Percentiles rank a stretch among this genome's conserved stretches.
Evolutionary conservation across 2,113 vertebrate genomes (phyloP).

Genomic region (Solea solea): DNA sequence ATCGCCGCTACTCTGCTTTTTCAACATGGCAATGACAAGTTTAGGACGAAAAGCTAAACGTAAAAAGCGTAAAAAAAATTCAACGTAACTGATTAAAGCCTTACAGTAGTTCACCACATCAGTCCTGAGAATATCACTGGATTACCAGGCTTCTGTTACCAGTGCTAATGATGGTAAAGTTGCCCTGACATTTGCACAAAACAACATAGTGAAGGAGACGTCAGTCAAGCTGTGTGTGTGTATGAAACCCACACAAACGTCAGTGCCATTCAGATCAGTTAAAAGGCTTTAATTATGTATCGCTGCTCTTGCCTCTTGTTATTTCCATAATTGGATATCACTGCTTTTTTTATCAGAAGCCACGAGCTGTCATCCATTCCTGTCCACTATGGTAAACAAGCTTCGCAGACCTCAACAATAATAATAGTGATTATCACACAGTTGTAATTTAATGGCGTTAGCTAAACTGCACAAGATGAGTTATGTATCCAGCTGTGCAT

Average conservation of each 20-base stretch:
- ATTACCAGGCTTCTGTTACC: too few species aligned
- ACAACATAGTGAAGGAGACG: neutral
- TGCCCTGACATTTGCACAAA: slow-evolving; percentile 8
- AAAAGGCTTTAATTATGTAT: slow-evolving; percentile 18
- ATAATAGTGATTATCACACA: neutral
- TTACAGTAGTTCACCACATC: too few species aligned
- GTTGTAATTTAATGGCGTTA: slow-evolving; percentile 8
- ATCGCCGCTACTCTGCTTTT: too few species aligned
- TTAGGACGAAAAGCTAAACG: too few species aligned
- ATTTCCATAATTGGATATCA: slow-evolving; percentile 10
- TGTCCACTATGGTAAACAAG: slow-evolving; percentile 12
- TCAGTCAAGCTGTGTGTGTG: neutral
- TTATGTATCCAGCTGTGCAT: neutral
- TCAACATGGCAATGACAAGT: too few species aligned
- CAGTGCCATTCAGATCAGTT: neutral
- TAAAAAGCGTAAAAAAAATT: too few species aligned
- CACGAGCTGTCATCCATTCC: slow-evolving; percentile 16
- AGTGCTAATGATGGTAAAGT: neutral
- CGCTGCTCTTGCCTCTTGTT: slow-evolving; percentile 6
- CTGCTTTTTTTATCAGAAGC: slow-evolving; percentile 8
- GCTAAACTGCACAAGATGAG: slow-evolving; percentile 3
- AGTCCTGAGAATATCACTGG: too few species aligned
- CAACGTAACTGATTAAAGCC: too few species aligned
- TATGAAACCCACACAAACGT: neutral
- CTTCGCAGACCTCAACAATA: neutral